Base-by-base conservation (phyloP, 2,113 vertebrate genomes). In the Monopterus albus region DNA sequence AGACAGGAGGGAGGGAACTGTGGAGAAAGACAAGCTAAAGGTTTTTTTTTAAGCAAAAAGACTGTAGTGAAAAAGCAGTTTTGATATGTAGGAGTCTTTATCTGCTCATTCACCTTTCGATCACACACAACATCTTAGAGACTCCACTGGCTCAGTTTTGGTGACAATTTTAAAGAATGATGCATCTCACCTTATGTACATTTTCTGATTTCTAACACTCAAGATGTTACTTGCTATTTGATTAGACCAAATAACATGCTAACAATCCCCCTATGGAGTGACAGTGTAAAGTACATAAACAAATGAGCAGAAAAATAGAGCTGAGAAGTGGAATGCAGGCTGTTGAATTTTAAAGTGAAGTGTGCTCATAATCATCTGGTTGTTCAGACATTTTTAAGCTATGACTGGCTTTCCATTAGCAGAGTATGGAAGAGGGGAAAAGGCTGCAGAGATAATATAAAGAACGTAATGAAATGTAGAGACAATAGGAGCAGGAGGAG, bases 401-500 rank as follows among this genome's bases (percentile, higher is more conserved):
- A 12, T 18, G 31, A 42, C 14, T 14, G 43, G 35, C 43, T 70
- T 57, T 52, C 38, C 14, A 7, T 8, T n/a, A 67, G 26, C 38
- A 25, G 46, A 17, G 26, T 17, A 3, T 9, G 13, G 66, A 13
- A 11, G 15, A 13, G 21, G 1, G 17, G 28, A 15, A 10, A 38
- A 4, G 29, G 28, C 25, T 45, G 18, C 11, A 12, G 31, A 18
- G 47, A 59, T 50, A 53, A 72, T 17, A 51, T 12, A 49, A 42
- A 25, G 60, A 58, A 13, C 17, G 51, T n/a, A 56, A 38, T 28
- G 21, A 56, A 45, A 60, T 12, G 9, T 25, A 47, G 7, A 1
- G 7, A 15, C 42, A 58, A 58, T 35, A 21, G 53, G 39, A 67
- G 31, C 8, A 21, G 40, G 40, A 4, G 51, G 31, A 69, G 73